These are phyloP conservation scores for Centroberyx gerrardi DNA, from an alignment of 2,797 vertebrate species.

Conservation along the genomic window DNA sequence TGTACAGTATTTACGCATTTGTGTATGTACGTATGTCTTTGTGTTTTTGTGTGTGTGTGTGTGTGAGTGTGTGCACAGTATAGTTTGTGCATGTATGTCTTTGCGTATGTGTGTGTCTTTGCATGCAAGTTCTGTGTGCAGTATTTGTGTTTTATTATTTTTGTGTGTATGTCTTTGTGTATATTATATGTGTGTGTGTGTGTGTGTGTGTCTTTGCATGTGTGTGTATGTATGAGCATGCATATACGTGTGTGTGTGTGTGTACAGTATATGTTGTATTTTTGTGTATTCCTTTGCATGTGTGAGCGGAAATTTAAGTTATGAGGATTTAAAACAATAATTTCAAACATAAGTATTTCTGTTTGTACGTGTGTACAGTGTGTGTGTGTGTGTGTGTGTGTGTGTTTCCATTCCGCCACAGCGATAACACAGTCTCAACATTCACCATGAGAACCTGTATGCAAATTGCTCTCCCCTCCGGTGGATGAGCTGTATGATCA, in stretches of 20 bases:
- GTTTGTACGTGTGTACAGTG: background rate
- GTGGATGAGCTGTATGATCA: conserved; percentile 60
- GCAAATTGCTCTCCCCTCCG: conserved; percentile 52
- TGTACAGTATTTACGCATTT: background rate
- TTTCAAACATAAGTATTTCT: background rate
- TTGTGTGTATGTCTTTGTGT: background rate
- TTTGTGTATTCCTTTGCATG: background rate
- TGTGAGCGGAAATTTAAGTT: too few species aligned
- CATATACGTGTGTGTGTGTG: background rate
- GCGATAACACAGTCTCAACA: conserved; percentile 39
- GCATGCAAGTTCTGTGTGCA: background rate
- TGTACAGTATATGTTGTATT: background rate
- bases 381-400: background rate
- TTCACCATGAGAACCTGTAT: conserved; percentile 48
- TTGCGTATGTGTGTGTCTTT: background rate
- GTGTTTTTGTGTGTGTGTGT: too few species aligned
- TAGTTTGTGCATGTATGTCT: background rate
- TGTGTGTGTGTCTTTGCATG: background rate
- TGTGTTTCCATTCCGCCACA: conserved; percentile 20
- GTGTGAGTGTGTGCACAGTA: too few species aligned
- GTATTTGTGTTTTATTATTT: background rate
- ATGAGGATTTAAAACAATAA: too few species aligned
- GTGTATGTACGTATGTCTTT: background rate
- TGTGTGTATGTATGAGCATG: background rate
- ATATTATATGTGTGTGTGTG: background rate